phyloP scores from a whole-genome alignment of 2,888 invertebrate species.

The Eupithecia centaureata region DNA sequence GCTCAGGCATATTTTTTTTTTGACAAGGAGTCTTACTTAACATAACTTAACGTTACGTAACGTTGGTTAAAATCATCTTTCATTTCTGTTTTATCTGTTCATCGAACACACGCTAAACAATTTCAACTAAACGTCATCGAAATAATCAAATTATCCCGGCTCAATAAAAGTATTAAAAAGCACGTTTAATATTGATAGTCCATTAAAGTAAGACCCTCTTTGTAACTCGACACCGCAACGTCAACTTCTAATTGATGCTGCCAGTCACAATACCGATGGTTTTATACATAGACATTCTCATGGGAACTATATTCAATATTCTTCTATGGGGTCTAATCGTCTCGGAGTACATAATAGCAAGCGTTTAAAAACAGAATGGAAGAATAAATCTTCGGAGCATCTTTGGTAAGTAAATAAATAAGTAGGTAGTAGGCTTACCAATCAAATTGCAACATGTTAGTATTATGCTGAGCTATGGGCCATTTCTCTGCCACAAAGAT shows the following conservation, averaged over 20 bases:
- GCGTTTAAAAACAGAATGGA: background rate
- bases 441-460: no score
- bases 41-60: background rate
- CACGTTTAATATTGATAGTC: conserved; percentile 73
- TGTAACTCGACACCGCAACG: conserved; percentile 77
- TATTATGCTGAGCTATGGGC: no score
- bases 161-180: conserved; percentile 53
- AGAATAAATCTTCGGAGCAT: no score
- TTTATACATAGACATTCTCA: conserved; percentile 48
- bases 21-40: background rate
- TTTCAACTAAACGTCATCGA: conserved; percentile 1
- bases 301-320: conserved; percentile 24
- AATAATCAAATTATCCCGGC: conserved; percentile 38
- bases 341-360: background rate
- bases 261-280: conserved; percentile 69
- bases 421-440: no score
- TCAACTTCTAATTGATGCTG: conserved; percentile 82
- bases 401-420: no score
- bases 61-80: background rate
- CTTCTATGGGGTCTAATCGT: conserved; percentile 6
- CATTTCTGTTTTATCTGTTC: background rate
- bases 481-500: no score
- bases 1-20: background rate
- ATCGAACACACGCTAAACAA: conserved; percentile 4
- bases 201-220: conserved; percentile 73